Conservation (phyloP, 2,888 invertebrate species). For the Toxonevra muliebris region DNA sequence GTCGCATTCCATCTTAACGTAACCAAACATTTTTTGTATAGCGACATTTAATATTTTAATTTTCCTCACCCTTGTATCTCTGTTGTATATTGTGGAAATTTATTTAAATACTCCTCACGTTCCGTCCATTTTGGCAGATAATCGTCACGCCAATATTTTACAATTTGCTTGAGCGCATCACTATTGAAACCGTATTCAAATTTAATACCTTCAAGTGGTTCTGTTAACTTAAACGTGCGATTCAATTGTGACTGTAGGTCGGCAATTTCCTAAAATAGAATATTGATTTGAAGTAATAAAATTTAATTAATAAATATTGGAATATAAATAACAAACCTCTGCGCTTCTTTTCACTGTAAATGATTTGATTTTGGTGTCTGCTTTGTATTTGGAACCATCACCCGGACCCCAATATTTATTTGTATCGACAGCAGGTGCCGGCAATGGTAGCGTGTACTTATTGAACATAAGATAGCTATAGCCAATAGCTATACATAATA, state of each 20-base stretch:
- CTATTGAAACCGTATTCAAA: conserved; percentile 87
- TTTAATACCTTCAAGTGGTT: conserved; percentile 72
- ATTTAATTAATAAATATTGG: not conserved
- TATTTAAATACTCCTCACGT: conserved; percentile 75
- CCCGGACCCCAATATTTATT: conserved; percentile 63
- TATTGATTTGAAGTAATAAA: conserved; percentile 1
- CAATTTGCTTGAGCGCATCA: conserved; percentile 72
- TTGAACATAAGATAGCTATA: conserved; percentile 48
- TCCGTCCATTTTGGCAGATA: conserved; percentile 76
- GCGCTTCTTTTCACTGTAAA: conserved; percentile 48
- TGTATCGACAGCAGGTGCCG: conserved; percentile 55
- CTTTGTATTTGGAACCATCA: conserved; percentile 50
- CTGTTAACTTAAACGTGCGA: conserved; percentile 66
- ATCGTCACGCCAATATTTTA: conserved; percentile 80
- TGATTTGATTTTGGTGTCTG: conserved; percentile 53
- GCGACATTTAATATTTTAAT: not conserved
- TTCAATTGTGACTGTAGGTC: conserved; percentile 72
- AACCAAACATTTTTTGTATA: not conserved
- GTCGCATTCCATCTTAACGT: not conserved
- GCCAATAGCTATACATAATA: conserved; percentile 30
- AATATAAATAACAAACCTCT: conserved; percentile 37
- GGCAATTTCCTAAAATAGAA: conserved; percentile 57
- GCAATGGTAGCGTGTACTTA: conserved; percentile 53
- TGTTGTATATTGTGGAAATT: conserved; percentile 78
- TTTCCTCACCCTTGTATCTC: conserved; percentile 71